Evolutionary conservation across 2,888 invertebrate genomes (phyloP).

Genomic region (Parnassius apollo): DNA sequence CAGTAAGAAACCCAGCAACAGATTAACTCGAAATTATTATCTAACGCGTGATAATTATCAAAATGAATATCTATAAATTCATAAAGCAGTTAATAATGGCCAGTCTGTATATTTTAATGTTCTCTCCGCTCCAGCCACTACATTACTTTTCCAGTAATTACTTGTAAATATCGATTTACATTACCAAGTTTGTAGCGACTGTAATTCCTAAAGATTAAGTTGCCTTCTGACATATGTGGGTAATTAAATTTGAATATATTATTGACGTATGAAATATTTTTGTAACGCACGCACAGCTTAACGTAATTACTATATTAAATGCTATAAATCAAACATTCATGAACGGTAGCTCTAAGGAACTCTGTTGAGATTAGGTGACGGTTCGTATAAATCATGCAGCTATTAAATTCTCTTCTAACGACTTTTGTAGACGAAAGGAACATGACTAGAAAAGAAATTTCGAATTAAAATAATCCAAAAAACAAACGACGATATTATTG

Average conservation of each 20-base stretch:
- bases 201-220: slow-evolving; percentile 1
- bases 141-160: slow-evolving; percentile 2
- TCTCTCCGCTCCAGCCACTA: background rate
- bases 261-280: slow-evolving; percentile 14
- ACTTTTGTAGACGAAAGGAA: background rate
- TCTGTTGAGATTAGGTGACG: slow-evolving; percentile 1
- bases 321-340: slow-evolving; percentile 39
- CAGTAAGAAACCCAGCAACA: too few relatives aligned
- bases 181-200: background rate
- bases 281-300: slow-evolving; percentile 33
- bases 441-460: background rate
- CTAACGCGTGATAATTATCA: too few relatives aligned
- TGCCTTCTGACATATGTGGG: slow-evolving; percentile 7
- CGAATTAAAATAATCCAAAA: too few relatives aligned
- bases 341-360: slow-evolving; percentile 36
- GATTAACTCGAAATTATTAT: too few relatives aligned
- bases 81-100: too few relatives aligned
- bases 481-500: too few relatives aligned
- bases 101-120: too few relatives aligned
- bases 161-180: background rate
- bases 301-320: slow-evolving; percentile 41
- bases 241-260: slow-evolving; percentile 22
- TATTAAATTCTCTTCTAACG: slow-evolving; percentile 2
- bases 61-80: too few relatives aligned
- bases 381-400: background rate